Evolutionary conservation across 2,113 vertebrate species (phyloP), one percentile per base, ranked within the genome.

Genomic region (Balaenoptera acutorostrata): DNA sequence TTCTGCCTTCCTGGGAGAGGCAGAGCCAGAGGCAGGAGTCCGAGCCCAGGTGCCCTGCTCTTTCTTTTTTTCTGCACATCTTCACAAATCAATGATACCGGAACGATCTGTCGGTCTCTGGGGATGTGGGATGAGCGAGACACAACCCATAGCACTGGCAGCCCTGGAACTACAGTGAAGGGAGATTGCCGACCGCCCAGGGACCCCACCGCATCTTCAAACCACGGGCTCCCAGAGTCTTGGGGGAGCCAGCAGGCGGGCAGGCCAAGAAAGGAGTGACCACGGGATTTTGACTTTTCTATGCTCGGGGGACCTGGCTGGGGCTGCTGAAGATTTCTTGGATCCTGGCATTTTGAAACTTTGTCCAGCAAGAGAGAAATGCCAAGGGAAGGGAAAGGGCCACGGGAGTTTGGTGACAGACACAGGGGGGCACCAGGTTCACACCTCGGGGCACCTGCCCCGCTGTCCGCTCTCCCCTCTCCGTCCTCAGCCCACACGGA

Each of bases 91-190:
- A 23, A 0, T 27, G n/a, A 31, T 39, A 5, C 15, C 33, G 39
- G 4, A 59, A 44, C 2, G 4, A 0, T n/a, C 29, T 17, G 25
- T 13, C 13, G 12, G 77, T 49, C 31, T 25, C 86, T 74, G 59
- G n/a, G 66, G 49, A n/a, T 2, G 13, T 2, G 14, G 15, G 27
- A 29, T 7, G 15, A 77, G 7, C 2, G 33, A 41, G 52, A 77
- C 5, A 11, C 2, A 71, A 39, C 49, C 49, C 15, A 0, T 6
- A 6, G 11, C 12, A 2, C 12, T 0, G 39, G 82, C 41, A 44
- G 29, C 59, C 66, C 39, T 31, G 10, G 31, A n/a, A 7, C 1
- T 3, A 23, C 23, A 21, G 6, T 6, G 36, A 29, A 17, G 20
- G 5, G 31, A 88, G n/a, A 27, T 18, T 1, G 6, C 29, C 5